Evolutionary conservation across 2,797 vertebrate genomes (phyloP).

Genomic region (Enteromius argenteus): DNA sequence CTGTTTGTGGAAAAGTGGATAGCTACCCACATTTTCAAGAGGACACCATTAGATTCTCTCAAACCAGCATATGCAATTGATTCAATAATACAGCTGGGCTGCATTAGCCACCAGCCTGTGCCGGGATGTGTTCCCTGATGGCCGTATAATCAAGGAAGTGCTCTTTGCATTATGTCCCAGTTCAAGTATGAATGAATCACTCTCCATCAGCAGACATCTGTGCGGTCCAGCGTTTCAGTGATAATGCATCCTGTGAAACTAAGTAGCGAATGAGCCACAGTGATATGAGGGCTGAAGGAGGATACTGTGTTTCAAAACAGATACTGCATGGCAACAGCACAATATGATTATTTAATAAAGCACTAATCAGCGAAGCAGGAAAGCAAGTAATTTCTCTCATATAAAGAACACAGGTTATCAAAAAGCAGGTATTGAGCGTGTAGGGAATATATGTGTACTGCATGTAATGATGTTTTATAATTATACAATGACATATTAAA

Average conservation of each 20-base stretch:
- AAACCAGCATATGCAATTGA: constrained; percentile 53
- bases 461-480: neutral
- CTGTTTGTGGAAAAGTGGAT: constrained; percentile 27
- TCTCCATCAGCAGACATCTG: constrained; percentile 52
- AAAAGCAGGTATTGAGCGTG: neutral
- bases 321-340: constrained; percentile 24
- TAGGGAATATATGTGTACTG: neutral
- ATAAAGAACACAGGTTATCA: constrained; percentile 1
- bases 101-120: constrained; percentile 52
- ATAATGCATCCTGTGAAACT: constrained; percentile 52
- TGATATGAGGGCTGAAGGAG: neutral
- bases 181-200: constrained; percentile 54
- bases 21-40: constrained; percentile 23
- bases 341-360: constrained; percentile 25
- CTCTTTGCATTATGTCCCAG: constrained; percentile 58
- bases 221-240: constrained; percentile 44
- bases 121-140: constrained; percentile 41
- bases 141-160: constrained; percentile 57
- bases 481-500: neutral
- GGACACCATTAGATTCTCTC: constrained; percentile 53
- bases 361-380: constrained; percentile 10
- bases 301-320: constrained; percentile 22
- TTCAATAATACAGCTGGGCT: constrained; percentile 57
- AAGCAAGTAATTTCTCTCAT: neutral
- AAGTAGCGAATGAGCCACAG: constrained; percentile 30